Conservation (phyloP, 2,888 invertebrate genomes). For the Pyralis farinalis region DNA sequence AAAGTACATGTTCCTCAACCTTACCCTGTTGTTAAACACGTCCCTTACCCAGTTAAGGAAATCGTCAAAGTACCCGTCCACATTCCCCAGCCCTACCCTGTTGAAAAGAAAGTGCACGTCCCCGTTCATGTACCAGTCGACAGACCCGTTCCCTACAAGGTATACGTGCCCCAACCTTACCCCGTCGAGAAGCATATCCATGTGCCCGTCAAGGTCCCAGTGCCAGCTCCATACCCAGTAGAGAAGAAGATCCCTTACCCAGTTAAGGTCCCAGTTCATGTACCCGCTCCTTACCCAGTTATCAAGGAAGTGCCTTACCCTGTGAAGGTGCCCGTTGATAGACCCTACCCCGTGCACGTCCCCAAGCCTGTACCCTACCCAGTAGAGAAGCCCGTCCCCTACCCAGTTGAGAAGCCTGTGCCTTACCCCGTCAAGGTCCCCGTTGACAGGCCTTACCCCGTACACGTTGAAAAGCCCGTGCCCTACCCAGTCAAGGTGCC, state of each 20-base stretch:
- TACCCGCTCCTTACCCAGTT: constrained; percentile 84
- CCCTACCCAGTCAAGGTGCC: constrained; percentile 84
- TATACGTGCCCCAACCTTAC: constrained; percentile 80
- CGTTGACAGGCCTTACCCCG: constrained; percentile 78
- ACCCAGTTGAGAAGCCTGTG: constrained; percentile 81
- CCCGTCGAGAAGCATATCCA: constrained; percentile 83
- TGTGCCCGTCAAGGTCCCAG: constrained; percentile 84
- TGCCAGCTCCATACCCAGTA: constrained; percentile 85
- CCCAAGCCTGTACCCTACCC: constrained; percentile 82
- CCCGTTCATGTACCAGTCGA: constrained; percentile 77
- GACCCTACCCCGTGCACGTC: constrained; percentile 83
- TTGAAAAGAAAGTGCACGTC: constrained; percentile 81
- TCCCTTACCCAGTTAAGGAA: constrained; percentile 85
- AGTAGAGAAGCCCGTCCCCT: constrained; percentile 80
- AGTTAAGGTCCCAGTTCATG: constrained; percentile 82
- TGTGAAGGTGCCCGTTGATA: constrained; percentile 84
- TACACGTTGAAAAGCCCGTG: constrained; percentile 65
- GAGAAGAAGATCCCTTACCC: constrained; percentile 85
- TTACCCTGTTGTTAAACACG: constrained; percentile 84
- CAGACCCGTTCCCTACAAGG: constrained; percentile 74
- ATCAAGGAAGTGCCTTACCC: constrained; percentile 80
- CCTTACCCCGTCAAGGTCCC: constrained; percentile 83
- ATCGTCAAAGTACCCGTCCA: constrained; percentile 82
- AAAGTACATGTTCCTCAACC: constrained; percentile 86
- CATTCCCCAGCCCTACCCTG: constrained; percentile 86